These are phyloP conservation scores for Campoplex nolae DNA, from an alignment of 2,888 invertebrate species.

Conservation along the genomic window DNA sequence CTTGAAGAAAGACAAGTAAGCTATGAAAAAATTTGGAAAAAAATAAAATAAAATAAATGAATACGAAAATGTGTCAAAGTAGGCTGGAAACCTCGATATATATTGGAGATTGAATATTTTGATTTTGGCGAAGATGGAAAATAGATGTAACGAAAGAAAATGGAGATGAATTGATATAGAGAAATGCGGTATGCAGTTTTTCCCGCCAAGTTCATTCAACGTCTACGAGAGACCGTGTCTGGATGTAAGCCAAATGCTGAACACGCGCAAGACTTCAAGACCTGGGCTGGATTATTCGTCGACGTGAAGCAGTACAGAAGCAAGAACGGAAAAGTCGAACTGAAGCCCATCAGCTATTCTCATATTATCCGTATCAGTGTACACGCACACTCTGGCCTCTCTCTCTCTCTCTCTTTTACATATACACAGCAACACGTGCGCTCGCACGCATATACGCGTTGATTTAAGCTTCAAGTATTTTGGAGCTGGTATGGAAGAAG, in stretches of 20 bases:
- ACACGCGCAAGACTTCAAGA: slow-evolving; percentile 73
- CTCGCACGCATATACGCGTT: too few species aligned
- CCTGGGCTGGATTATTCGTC: slow-evolving; percentile 53
- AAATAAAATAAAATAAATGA: neutral
- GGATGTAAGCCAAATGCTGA: slow-evolving; percentile 82
- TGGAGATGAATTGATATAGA: slow-evolving; percentile 11
- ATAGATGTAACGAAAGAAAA: slow-evolving; percentile 6
- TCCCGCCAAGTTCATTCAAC: slow-evolving; percentile 84
- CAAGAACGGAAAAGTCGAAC: slow-evolving; percentile 36
- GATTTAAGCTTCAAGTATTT: too few species aligned
- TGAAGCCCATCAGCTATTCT: slow-evolving; percentile 62
- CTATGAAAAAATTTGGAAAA: neutral
- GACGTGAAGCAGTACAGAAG: slow-evolving; percentile 43
- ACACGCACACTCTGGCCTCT: too few species aligned
- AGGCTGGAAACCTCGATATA: neutral
- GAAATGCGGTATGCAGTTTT: slow-evolving; percentile 73
- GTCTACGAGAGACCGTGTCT: slow-evolving; percentile 75
- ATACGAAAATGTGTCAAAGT: neutral
- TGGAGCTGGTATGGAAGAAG: too few species aligned
- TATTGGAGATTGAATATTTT: slow-evolving; percentile 29
- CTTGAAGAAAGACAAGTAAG: too few species aligned
- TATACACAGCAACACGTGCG: too few species aligned
- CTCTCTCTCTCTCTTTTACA: too few species aligned
- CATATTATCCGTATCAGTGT: slow-evolving; percentile 11
- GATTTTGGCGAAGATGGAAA: neutral